Base-by-base conservation (phyloP, 2,113 vertebrate species). In the Sylvia atricapilla region DNA sequence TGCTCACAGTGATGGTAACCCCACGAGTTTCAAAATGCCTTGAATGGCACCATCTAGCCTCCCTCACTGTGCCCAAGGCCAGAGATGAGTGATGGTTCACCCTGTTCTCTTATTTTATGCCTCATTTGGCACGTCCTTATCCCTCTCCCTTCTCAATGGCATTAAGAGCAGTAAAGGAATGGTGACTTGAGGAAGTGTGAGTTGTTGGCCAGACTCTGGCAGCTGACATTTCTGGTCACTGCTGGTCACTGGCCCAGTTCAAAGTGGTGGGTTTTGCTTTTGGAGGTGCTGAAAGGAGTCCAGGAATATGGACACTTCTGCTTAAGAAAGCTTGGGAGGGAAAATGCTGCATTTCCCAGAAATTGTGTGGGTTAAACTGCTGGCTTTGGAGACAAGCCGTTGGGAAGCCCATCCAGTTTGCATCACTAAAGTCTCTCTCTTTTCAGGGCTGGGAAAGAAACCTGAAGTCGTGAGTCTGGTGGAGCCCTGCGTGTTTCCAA, bases 371-470 rank as follows among this genome's bases (percentile, higher is more conserved):
- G 73, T 95, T 97, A 64, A 68, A 52, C 76, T 81, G 88, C 83
- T 78, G 78, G 60, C 73, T 90, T 75, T 86, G 69, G 53, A 90
- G 80, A 84, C 6, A 24, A 94, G 69, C 43, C 1, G 0, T 84
- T 10, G n/a, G 43, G 67, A 93, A 76, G 49, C 80, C 86, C 62
- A 68, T 84, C 53, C 66, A 24, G 44, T 13, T 0, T 49, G 35
- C 37, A 81, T 96, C 74, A 95, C 77, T 84, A 4, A 19, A n/a
- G 11, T 89, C 25, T 93, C 39, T 88, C 22, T 94, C 68, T 93
- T 89, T 8, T 1, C 90, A 96, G 95, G 83, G 33, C 88, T 93
- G 90, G 56, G 74, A 93, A 94, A 76, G 85, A 92, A 95, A 87
- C 80, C 44, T 8, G 0, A 67, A 84, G 23, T 90, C 20, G 95